Conservation (phyloP, 2,113 vertebrate species). For the Hippocampus abdominalis region DNA sequence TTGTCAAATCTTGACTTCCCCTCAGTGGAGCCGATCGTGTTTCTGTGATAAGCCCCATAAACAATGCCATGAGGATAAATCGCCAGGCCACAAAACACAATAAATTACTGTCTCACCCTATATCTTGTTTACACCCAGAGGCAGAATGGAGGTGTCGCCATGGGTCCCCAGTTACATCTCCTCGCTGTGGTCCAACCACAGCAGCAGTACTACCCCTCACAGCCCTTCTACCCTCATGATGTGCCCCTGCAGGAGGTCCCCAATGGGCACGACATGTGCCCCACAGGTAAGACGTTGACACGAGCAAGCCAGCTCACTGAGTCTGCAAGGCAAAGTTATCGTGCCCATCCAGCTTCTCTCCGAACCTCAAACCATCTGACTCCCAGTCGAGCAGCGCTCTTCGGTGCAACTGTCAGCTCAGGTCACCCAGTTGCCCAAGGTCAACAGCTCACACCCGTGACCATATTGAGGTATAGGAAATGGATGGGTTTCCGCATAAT, state of each 20-base stretch:
- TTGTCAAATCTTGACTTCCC: constrained; percentile 51
- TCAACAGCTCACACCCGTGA: not conserved
- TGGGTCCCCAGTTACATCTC: constrained; percentile 75
- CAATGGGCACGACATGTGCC: constrained; percentile 79
- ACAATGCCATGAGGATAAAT: constrained; percentile 55
- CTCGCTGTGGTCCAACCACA: constrained; percentile 74
- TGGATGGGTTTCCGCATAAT: no score
- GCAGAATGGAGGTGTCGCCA: constrained; percentile 61
- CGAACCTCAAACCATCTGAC: not conserved
- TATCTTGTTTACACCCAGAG: constrained; percentile 69
- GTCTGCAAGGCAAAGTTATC: not conserved
- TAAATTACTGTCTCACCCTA: constrained; percentile 1
- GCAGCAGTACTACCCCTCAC: constrained; percentile 73
- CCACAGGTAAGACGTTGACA: constrained; percentile 74
- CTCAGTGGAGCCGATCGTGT: constrained; percentile 19
- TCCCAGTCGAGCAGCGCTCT: not conserved
- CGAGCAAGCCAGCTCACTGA: not conserved
- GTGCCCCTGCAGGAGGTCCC: constrained; percentile 89
- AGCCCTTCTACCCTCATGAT: constrained; percentile 77
- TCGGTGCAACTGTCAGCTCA: not conserved
- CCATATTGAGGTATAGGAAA: no score
- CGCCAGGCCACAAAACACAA: constrained; percentile 28
- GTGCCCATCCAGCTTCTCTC: not conserved
- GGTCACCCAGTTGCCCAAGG: not conserved
- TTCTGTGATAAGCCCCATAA: constrained; percentile 48